Evolutionary conservation across 2,113 vertebrate genomes (phyloP), one percentile per base, ranked within the genome.

Genomic region (Lycaon pictus): DNA sequence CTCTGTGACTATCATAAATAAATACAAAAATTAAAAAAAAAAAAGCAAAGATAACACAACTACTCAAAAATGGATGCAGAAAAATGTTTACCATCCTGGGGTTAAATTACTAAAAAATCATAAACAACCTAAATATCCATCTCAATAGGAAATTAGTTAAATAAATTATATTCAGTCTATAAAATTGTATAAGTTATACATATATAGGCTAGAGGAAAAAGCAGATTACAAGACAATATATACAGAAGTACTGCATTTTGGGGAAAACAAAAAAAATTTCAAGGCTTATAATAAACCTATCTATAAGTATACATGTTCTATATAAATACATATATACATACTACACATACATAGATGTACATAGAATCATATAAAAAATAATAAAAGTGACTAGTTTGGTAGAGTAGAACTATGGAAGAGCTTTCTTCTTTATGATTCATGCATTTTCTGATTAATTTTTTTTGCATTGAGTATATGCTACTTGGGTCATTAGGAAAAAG

Each of bases 381-480:
- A 29, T 65, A 71, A 76, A 90, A 90, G 17, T 72, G 4, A 58
- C 35, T 53, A 86, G 29, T 90, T 60, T 51, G n/a, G 35, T 53
- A 43, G 22, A 9, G 1, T 62, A 10, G 20, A 90, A 79, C 37
- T 86, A 77, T 17, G 9, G 10, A 43, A 95, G 58, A 72, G 76
- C 25, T 79, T 97, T 60, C 51, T 94, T 87, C 60, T 72, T 87
- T n/a, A 89, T 10, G 19, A 93, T 76, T 93, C 93, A 20, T 79
- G 10, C 32, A 65, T 88, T 96, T 93, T 88, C 58, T 94, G 53
- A 88, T 58, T 81, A 90, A 37, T 81, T 88, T 93, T 74, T 76
- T 89, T 88, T 65, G 88, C n/a, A 96, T 82, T 88, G 25, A 92
- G 53, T 10, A 84, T 71, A 6, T 74, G 8, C 69, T 56, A 95